Evolutionary conservation across 2,113 vertebrate species (phyloP), one percentile per base, ranked within the genome.

Genomic region (Hirundichthys speculiger): DNA sequence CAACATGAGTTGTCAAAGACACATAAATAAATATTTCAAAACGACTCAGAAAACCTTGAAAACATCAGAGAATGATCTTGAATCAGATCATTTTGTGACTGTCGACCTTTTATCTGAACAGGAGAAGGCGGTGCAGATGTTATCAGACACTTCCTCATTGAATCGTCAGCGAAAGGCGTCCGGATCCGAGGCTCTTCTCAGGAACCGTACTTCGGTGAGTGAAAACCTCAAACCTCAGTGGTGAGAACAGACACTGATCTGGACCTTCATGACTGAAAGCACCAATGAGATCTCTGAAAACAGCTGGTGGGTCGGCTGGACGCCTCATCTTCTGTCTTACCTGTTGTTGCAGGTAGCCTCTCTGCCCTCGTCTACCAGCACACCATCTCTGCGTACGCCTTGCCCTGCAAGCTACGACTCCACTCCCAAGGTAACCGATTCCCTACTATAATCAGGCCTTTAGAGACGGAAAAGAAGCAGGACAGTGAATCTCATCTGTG

Each of bases 321-420:
- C n/a, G n/a, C n/a, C n/a, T n/a, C n/a, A 9, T 45, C 38, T 1
- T 53, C 7, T 60, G 14, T 69, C 6, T 34, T 34, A 34, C 3
- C 3, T 27, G n/a, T n/a, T 16, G 30, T 25, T 65, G 1, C 88
- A 98, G 96, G 96, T 11, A 98, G 96, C 79, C 94, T 98, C 21
- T 94, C 96, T 0, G 95, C 95, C 19, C 92, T 97, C 2, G 94
- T 98, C 27, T 95, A 93, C 52, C 96, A 98, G 79, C 96, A 98
- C 10, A 93, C 92, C 57, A 93, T 96, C 56, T 94, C 90, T 45
- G 71, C 92, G 0, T 91, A 94, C 62, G 94, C 94, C 0, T 81
- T 98, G 79, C 95, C 96, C 70, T 95, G 95, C 88, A 94, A 59
- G 70, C 88, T 97, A 24, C 4, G 75, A 70, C 94, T 98, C 54